Evolutionary conservation across 2,888 invertebrate genomes (phyloP), one percentile per base, ranked within the genome.

Genomic region (Cephonodes hylas): DNA sequence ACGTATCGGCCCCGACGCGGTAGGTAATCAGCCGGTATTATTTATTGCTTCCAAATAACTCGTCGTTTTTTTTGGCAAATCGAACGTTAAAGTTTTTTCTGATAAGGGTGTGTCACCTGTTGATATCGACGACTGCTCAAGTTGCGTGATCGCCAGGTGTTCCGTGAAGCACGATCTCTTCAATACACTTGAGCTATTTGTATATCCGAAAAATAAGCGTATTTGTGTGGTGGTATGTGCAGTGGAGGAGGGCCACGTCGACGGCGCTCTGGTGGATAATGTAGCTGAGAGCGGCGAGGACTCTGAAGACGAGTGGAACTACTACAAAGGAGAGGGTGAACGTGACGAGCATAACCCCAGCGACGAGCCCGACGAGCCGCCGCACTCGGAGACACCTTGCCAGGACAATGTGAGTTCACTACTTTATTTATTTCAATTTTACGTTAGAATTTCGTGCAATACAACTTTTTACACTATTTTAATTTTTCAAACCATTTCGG

Each of bases 271-370:
- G 84, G 93, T 94, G 89, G 95, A 95, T 92, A 95, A 95, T 94
- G 95, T 95, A 94, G 95, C 93, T 80, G 96, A 95, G 86, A 95
- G 94, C 77, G 94, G 95, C 77, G 95, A 95, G 74, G 96, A 96
- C 72, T 95, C 96, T 72, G 96, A 96, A 89, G 97, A 96, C 95
- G 97, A 97, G 95, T 97, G 96, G 96, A 96, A 97, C 86, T 97
- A 96, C 84, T 95, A 94, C 85, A 94, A 94, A 81, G 94, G 94
- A 74, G 95, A 95, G 77, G 93, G 94, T 66, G 94, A 95, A 68
- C 94, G 84, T 75, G 94, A 94, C 74, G 84, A 94, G 69, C 92
- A 93, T 63, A 93, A 94, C 73, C 94, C 94, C 44, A 85, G 84
- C 68, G 90, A 88, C 82, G 94, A 94, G 80, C 94, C 94, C 57